A percentile compares a stretch with the other conserved stretches of the same genome.
Evolutionary conservation across 1,140 invertebrate genomes (phyloP).

Genomic region (Orchesella cincta): DNA sequence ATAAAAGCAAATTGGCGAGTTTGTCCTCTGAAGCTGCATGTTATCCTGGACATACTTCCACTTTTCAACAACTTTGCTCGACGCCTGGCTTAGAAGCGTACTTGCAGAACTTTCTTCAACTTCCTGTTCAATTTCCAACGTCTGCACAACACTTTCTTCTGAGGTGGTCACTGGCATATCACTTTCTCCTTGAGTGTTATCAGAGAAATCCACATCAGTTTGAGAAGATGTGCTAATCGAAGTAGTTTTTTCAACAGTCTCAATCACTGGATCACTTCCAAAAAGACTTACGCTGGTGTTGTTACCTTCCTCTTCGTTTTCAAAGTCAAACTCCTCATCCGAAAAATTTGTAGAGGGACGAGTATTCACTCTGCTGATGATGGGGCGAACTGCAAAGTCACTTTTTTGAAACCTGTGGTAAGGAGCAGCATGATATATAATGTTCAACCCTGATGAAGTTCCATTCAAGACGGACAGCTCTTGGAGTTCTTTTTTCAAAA

Average conservation of each 20-base stretch:
- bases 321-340: neutral
- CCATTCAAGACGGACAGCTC: neutral
- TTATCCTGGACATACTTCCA: conserved; percentile 7
- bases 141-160: too few relatives aligned
- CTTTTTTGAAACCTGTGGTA: neutral
- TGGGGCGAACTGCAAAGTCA: neutral
- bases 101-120: too few relatives aligned
- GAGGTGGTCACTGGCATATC: too few relatives aligned
- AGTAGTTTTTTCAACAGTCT: too few relatives aligned
- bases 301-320: neutral
- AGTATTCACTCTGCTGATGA: conserved; percentile 3
- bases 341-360: neutral
- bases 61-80: neutral
- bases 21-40: neutral
- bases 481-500: conserved; percentile 11
- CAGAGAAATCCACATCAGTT: too few relatives aligned
- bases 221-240: too few relatives aligned
- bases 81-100: too few relatives aligned
- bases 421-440: neutral
- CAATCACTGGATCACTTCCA: neutral
- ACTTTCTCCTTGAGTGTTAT: too few relatives aligned
- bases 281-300: neutral
- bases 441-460: neutral
- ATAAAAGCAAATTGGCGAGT: neutral
- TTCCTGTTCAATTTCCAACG: too few relatives aligned